Percentiles rank a stretch among this genome's conserved stretches.
Evolutionary conservation across 92 coral and sea anemone species (phyloP).

Genomic region (Phenganax marumi): DNA sequence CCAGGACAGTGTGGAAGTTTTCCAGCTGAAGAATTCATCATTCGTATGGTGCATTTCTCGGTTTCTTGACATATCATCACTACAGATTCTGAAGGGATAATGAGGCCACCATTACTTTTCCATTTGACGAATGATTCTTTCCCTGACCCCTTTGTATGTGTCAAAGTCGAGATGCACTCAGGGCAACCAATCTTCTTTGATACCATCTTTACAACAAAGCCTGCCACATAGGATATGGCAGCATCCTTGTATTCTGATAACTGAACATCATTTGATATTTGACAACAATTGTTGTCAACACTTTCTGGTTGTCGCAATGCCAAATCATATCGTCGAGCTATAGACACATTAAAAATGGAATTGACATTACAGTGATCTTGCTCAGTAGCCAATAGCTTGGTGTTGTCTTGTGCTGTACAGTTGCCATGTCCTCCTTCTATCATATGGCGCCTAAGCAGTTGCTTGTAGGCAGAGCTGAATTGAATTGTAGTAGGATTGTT

Average conservation of each 20-base stretch:
- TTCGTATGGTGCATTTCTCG: not conserved
- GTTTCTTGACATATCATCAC: not conserved
- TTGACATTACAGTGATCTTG: not conserved
- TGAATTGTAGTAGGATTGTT: conserved; percentile 10
- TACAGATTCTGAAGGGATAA: not conserved
- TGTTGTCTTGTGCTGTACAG: conserved; percentile 9
- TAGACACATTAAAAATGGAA: not conserved
- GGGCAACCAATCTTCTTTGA: not conserved
- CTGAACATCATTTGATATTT: not conserved
- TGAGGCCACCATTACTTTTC: not conserved
- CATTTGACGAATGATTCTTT: not conserved
- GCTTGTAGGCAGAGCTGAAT: conserved; percentile 10
- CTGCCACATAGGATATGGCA: not conserved
- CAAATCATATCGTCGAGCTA: not conserved
- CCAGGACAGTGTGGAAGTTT: not conserved
- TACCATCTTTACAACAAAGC: not conserved
- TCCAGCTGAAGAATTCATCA: not conserved
- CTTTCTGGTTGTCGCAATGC: not conserved
- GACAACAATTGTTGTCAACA: not conserved
- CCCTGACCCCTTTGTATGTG: not conserved
- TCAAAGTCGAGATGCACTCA: not conserved
- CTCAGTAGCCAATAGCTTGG: not conserved
- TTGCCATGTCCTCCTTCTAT: not conserved
- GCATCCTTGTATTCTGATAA: not conserved
- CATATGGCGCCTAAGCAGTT: not conserved